Conservation (phyloP, 2,888 invertebrate species). For the Cheilosia impressa region DNA sequence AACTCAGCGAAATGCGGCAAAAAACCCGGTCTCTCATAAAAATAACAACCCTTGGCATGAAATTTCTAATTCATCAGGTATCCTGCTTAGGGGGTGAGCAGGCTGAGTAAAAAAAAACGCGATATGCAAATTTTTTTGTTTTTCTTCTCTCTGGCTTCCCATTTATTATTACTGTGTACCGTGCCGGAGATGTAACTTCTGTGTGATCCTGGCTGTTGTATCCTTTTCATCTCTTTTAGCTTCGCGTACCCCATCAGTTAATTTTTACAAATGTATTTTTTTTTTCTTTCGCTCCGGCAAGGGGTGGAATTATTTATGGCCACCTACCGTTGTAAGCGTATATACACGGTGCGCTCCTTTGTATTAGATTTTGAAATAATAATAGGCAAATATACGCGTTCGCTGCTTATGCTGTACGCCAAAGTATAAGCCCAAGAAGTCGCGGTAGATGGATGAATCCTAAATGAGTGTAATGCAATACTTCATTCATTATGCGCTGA, state of each 20-base stretch:
- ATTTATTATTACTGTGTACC: constrained; percentile 68
- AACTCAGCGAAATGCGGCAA: constrained; percentile 35
- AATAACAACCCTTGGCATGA: constrained; percentile 70
- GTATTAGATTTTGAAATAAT: constrained; percentile 73
- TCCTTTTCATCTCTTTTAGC: constrained; percentile 70
- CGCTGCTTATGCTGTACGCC: background rate
- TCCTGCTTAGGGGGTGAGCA: constrained; percentile 46
- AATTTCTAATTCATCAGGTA: constrained; percentile 74
- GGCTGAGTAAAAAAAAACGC: constrained; percentile 35
- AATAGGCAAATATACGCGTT: constrained; percentile 60
- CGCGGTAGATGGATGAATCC: constrained; percentile 60
- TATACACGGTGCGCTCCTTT: constrained; percentile 31
- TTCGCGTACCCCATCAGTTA: constrained; percentile 72
- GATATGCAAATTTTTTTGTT: constrained; percentile 69
- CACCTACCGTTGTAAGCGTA: constrained; percentile 53
- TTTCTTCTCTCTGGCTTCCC: constrained; percentile 31
- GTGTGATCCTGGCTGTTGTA: constrained; percentile 62
- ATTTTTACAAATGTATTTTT: constrained; percentile 74
- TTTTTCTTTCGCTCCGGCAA: constrained; percentile 52
- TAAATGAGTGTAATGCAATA: constrained; percentile 73
- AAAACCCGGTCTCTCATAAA: constrained; percentile 44
- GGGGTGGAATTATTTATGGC: constrained; percentile 75
- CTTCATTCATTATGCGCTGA: constrained; percentile 69
- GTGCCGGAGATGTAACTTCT: constrained; percentile 57
- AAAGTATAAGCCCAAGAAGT: constrained; percentile 35